Evolutionary conservation across 1,140 invertebrate species (phyloP), one percentile per base, ranked within the genome.

Genomic region (Artemia franciscana): DNA sequence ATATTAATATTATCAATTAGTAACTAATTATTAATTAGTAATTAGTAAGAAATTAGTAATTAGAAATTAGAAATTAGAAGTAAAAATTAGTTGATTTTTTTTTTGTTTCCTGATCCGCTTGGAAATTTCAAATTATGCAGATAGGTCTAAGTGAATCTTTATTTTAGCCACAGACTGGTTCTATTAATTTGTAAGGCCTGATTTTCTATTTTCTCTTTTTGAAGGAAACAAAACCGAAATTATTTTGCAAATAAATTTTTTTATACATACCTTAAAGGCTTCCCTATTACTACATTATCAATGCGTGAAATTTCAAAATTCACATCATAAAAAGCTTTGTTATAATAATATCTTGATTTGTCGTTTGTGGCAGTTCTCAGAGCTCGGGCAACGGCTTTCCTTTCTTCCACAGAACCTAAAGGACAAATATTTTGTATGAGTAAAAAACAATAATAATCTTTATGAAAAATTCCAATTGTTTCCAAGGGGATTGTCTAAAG

Each of bases 291-390:
- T 59, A 91, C 88, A 67, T 91, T 85, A 68, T 91, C 88, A 64
- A 79, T 74, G 0, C 91, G 74, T 67, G 86, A 80, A 69, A 93
- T 86, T 66, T 88, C 82, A 68, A 92, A 92, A 63, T 80, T 75
- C 56, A 93, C 78, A 60, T 91, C 88, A 69, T 91, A 91, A 70
- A 91, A 89, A 26, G 83, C 84, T 65, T 91, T 88, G 67, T 92
- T 92, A 0, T 91, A 75, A 67, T 91, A 91, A 70, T 90, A 91
- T 12, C 88, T 75, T 59, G 87, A 88, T 68, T 89, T 91, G 4
- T 83, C 73, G 64, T 80, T 87, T 62, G 84, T 81, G 24, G 85
- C 84, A 71, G 85, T 82, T 59, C 81, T 79, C 0, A 91, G 72
- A 15, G 88, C 89, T 72, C 84, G 85, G 18, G 88, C 69, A 86